A percentile compares a stretch with the other conserved stretches of the same genome.
These are phyloP conservation scores for Scaptomyza cyrtandrae DNA, from an alignment of 2,888 invertebrate genomes.

Conservation along the genomic window DNA sequence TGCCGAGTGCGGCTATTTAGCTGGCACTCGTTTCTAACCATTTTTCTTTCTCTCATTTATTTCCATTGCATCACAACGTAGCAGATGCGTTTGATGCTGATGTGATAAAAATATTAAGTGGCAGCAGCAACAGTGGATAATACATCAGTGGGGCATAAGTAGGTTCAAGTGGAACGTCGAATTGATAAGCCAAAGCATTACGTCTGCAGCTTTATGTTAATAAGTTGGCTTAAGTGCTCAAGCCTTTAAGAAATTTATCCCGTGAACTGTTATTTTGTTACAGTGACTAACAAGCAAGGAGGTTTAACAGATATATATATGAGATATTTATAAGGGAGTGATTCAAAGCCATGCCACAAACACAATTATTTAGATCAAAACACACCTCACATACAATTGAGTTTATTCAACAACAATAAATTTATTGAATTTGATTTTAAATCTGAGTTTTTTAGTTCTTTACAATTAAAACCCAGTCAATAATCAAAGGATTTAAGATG, in stretches of 20 bases:
- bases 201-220: constrained; percentile 32
- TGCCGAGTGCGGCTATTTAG: constrained; percentile 34
- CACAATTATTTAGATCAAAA: too few relatives aligned
- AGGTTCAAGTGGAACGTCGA: constrained; percentile 31
- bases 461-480: too few relatives aligned
- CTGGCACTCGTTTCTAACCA: constrained; percentile 29
- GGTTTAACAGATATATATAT: too few relatives aligned
- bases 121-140: constrained; percentile 35
- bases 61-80: constrained; percentile 70
- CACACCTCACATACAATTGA: too few relatives aligned
- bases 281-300: too few relatives aligned
- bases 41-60: constrained; percentile 47
- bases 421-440: too few relatives aligned
- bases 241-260: not conserved
- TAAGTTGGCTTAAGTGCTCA: constrained; percentile 16
- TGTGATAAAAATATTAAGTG: constrained; percentile 54
- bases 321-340: too few relatives aligned
- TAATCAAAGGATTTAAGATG: too few relatives aligned
- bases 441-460: too few relatives aligned
- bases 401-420: too few relatives aligned
- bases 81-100: constrained; percentile 36
- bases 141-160: constrained; percentile 32
- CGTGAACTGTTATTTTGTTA: not conserved
- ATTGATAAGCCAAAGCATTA: constrained; percentile 34
- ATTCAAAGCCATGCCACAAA: too few relatives aligned